Evolutionary conservation across 2,113 vertebrate genomes (phyloP), one percentile per base, ranked within the genome.

Genomic region (Chlamydotis undulata): DNA sequence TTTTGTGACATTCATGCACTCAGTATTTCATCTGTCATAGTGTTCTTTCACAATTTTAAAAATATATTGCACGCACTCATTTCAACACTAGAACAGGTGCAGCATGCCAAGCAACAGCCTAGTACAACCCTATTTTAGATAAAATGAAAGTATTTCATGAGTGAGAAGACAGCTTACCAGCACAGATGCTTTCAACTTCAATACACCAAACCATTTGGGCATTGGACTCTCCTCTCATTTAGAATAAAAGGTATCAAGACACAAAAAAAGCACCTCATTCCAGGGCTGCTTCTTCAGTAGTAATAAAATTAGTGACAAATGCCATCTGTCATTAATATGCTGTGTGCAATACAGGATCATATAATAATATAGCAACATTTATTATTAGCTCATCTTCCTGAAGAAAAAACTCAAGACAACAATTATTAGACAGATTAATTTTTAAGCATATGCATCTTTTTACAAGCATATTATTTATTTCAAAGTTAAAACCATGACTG

Each of bases 31-130:
- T 73, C 78, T 90, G 81, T 39, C 84, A 67, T 3, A 77, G 52
- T 50, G 87, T 87, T 95, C 94, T 73, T 94, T 69, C 75, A 88
- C 75, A 83, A 57, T 57, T 90, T 90, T 83, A 8, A 67, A 90
- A 87, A 91, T 85, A 87, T 1, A 90, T 29, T 59, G 33, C 88
- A 65, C 90, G 81, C 90, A 95, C 91, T 94, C 78, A 55, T 85
- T 96, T 93, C 95, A 93, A 80, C 94, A 95, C 71, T 47, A 80
- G 71, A 95, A 83, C 84, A 96, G 89, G 92, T 90, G 92, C 71
- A 74, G 88, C 55, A 39, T 2, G 18, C 13, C 74, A 89, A 71
- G 81, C 35, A 96, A 94, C 70, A 93, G 74, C 77, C 70, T 57
- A 76, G 85, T 57, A 87, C 63, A 83, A 78, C 55, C 52, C 31